phyloP scores from a whole-genome alignment of 2,888 invertebrate species.

The Drosophila anomelani region DNA sequence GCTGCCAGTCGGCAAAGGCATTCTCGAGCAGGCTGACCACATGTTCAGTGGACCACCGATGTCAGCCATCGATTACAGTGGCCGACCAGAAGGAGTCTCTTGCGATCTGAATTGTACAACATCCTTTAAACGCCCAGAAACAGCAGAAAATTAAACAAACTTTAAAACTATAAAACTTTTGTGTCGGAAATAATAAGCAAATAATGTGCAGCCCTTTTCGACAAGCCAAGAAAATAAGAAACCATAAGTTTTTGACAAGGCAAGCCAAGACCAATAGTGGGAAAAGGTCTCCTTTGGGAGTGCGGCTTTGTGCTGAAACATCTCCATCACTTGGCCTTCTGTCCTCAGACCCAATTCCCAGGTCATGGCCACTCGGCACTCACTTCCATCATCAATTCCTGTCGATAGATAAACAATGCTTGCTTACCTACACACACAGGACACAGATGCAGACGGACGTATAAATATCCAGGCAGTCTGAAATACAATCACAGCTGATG shows the following conservation, averaged over 20 bases:
- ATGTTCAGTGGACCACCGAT: not conserved
- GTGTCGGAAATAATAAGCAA: not conserved
- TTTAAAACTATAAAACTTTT: not conserved
- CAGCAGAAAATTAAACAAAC: not conserved
- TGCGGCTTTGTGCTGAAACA: slow-evolving; percentile 3
- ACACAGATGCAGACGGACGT: slow-evolving; percentile 22
- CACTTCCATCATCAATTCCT: slow-evolving; percentile 34
- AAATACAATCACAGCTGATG: slow-evolving; percentile 39
- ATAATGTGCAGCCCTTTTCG: too few relatives aligned
- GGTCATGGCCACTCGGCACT: slow-evolving; percentile 6
- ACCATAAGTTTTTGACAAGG: not conserved
- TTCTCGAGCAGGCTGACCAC: not conserved
- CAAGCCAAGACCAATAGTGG: not conserved
- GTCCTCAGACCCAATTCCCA: slow-evolving; percentile 14
- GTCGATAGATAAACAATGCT: slow-evolving; percentile 36
- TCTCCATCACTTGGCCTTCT: slow-evolving; percentile 8
- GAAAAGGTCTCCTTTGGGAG: not conserved
- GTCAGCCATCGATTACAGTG: not conserved
- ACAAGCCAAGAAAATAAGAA: not conserved
- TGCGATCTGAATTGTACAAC: not conserved
- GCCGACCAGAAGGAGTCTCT: not conserved
- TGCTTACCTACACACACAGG: slow-evolving; percentile 37
- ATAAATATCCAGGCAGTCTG: slow-evolving; percentile 32
- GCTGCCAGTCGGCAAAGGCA: not conserved
- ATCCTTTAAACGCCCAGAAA: not conserved